phyloP scores from a whole-genome alignment of 2,888 invertebrate genomes.

The Chaitophorus viminalis region DNA sequence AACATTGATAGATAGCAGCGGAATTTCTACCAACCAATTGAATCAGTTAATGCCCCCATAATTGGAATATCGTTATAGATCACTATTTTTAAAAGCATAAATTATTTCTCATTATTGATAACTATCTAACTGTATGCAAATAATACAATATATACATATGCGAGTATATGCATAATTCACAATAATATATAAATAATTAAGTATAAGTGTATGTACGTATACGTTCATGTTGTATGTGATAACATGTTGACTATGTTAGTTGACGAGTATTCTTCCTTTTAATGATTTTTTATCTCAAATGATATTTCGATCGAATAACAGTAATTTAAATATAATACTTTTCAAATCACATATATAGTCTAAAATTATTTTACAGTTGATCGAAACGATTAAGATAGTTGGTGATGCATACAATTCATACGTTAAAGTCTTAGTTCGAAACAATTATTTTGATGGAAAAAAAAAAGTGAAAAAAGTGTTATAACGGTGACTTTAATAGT shows the following conservation, averaged over 20 bases:
- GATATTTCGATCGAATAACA: neutral
- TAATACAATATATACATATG: neutral
- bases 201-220: neutral
- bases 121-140: constrained; percentile 1
- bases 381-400: neutral
- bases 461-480: too few species aligned
- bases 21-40: constrained; percentile 15
- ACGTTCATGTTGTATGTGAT: neutral
- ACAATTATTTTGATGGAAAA: neutral
- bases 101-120: constrained; percentile 35
- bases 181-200: neutral
- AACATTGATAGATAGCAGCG: constrained; percentile 21
- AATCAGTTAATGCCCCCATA: constrained; percentile 11
- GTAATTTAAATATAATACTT: neutral
- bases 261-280: neutral
- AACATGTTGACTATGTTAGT: neutral
- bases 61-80: constrained; percentile 43
- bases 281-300: neutral
- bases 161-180: neutral
- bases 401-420: too few species aligned
- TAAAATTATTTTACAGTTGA: neutral
- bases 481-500: too few species aligned
- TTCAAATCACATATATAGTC: too few species aligned
- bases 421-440: neutral
- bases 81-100: constrained; percentile 29